These are phyloP conservation scores for Cryptoprocta ferox DNA, from an alignment of 2,797 vertebrate species.

Conservation along the genomic window DNA sequence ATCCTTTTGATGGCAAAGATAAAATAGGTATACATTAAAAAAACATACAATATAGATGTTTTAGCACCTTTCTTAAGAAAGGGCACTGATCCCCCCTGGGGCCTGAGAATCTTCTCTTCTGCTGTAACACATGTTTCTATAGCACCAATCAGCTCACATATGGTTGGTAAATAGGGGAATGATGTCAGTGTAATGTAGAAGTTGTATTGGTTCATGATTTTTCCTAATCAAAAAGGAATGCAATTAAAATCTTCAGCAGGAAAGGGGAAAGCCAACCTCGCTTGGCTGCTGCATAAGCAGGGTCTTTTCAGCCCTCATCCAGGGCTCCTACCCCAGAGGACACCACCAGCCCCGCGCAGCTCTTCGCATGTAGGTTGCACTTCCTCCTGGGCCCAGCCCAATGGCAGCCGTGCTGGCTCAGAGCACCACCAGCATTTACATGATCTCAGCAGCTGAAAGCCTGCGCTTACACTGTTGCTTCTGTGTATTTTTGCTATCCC, in stretches of 20 bases:
- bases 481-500: not conserved
- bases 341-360: not conserved
- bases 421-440: not conserved
- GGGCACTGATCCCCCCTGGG: too few species aligned
- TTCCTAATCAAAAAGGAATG: not conserved
- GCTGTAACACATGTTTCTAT: not conserved
- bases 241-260: not conserved
- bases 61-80: not conserved
- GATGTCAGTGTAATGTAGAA: not conserved
- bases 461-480: not conserved
- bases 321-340: not conserved
- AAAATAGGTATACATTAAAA: not conserved
- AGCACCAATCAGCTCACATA: not conserved
- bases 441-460: not conserved
- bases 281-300: not conserved
- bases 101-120: not conserved
- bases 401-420: not conserved
- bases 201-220: not conserved
- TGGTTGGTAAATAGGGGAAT: not conserved
- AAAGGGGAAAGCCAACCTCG: not conserved
- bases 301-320: not conserved
- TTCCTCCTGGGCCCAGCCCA: not conserved
- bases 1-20: not conserved
- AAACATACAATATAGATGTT: not conserved
- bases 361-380: not conserved